Evolutionary conservation across 1,140 invertebrate genomes (phyloP), one percentile per base, ranked within the genome.

Genomic region (Octopus sinensis): DNA sequence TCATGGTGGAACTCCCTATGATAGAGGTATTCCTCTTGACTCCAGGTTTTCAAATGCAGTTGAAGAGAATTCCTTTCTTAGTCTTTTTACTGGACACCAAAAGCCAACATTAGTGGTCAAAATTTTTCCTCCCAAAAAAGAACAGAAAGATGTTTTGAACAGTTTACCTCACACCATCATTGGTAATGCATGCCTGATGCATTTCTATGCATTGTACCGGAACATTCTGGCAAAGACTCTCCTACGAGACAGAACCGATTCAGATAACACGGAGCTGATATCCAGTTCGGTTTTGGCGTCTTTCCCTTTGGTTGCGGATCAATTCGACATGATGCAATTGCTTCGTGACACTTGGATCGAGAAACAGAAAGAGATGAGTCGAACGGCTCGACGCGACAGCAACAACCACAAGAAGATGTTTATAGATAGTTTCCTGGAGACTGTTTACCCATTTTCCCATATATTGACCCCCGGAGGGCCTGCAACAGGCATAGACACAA

Each of bases 1-100:
- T 9, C 87, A 90, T 87, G 90, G 90, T 71, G 90, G 90, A 12
- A 90, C 89, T 51, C 88, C 88, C 17, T 90, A 87, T 84, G 90
- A 91, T 81, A 89, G 89, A 81, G 89, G 88, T 53, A 86, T 91
- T 17, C 68, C 12, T 4, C 68, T 71, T 71, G 68, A 71, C 12
- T 5, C 4, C 12, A 71, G 13, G 5, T 13, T 12, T 4, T 77
- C 30, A 30, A 6, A 30, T 30, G 76, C 30, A 5, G 54, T 23
- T 13, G 17, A 4, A 23, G 68, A 71, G 12, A 71, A 13, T 12
- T n/a, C 68, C 12, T 71, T 71, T n/a, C 68, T 13, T 5, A 71
- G 30, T 71, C 13, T 90, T 5, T 84, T 90, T 9, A 89, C 88
- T 75, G 86, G 89, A 17, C 90, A 90, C 84, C 89, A 88, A 83